Conservation (phyloP, 2,888 invertebrate genomes). For the Entomobrya multifasciata region DNA sequence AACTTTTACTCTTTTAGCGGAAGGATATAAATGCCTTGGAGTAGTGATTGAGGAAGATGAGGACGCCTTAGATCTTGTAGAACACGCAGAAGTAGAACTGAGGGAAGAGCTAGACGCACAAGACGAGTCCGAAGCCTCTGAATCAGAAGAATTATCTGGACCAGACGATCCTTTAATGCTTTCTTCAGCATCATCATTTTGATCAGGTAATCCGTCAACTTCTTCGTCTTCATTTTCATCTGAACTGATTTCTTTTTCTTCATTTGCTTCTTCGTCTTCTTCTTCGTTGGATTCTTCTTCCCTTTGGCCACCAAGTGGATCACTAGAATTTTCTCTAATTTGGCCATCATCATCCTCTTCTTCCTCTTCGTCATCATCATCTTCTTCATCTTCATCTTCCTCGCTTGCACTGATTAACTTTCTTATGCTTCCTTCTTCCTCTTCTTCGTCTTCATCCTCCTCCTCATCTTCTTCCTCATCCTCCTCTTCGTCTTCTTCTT, state of each 20-base stretch:
- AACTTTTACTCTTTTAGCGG: conserved; percentile 5
- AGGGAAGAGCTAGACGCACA: conserved; percentile 35
- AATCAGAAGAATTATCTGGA: conserved; percentile 55
- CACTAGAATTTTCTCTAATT: background rate
- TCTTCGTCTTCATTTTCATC: conserved; percentile 36
- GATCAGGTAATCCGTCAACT: conserved; percentile 51
- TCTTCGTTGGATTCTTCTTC: conserved; percentile 63
- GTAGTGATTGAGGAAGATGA: conserved; percentile 65
- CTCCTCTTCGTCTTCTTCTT: conserved; percentile 61
- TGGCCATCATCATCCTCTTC: background rate
- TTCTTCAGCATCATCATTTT: conserved; percentile 21
- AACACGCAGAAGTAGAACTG: background rate
- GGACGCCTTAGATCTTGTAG: conserved; percentile 31
- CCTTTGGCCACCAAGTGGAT: conserved; percentile 17
- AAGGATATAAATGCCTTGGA: conserved; percentile 49
- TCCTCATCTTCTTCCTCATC: conserved; percentile 57
- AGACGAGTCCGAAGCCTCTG: conserved; percentile 59
- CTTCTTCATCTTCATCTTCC: conserved; percentile 27
- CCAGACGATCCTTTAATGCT: background rate
- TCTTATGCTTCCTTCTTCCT: conserved; percentile 1
- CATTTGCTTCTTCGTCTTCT: conserved; percentile 62
- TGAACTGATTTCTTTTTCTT: conserved; percentile 70
- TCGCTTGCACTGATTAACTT: conserved; percentile 9
- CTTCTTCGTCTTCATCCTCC: conserved; percentile 58
- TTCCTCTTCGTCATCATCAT: background rate